Conservation (phyloP, 2,797 vertebrate species). For the Kryptopterus vitreolus region DNA sequence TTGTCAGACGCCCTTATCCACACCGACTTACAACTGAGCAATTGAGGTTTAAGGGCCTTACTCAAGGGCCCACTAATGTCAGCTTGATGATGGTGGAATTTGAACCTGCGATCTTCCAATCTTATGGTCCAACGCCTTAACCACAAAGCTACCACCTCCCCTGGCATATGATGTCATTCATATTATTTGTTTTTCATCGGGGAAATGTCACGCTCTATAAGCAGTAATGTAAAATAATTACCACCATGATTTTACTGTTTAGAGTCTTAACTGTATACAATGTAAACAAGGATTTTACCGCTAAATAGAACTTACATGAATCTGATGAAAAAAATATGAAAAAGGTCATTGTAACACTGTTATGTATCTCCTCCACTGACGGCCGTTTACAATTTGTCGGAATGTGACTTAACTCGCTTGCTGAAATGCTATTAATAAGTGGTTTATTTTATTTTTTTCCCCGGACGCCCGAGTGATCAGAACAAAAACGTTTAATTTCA, state of each 20-base stretch:
- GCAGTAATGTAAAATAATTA: too few relatives aligned
- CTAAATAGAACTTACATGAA: neutral
- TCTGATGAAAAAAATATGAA: neutral
- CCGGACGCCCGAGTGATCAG: neutral
- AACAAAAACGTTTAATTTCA: constrained; percentile 12
- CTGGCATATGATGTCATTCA: too few relatives aligned
- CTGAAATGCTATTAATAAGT: neutral
- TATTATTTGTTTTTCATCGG: neutral
- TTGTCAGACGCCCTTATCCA: too few relatives aligned
- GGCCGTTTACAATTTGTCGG: neutral
- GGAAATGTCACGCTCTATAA: neutral
- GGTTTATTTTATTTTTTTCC: neutral
- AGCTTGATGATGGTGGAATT: too few relatives aligned
- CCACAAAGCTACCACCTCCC: too few relatives aligned
- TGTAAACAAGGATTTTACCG: neutral
- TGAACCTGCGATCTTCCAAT: too few relatives aligned
- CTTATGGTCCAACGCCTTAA: too few relatives aligned
- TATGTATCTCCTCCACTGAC: neutral
- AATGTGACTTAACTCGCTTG: neutral
- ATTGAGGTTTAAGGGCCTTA: too few relatives aligned
- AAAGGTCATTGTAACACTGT: neutral
- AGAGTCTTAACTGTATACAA: neutral
- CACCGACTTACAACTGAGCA: too few relatives aligned
- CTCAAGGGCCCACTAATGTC: too few relatives aligned
- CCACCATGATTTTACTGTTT: neutral